Evolutionary conservation across 2,797 vertebrate species (phyloP).

Genomic region (Perodicticus potto): DNA sequence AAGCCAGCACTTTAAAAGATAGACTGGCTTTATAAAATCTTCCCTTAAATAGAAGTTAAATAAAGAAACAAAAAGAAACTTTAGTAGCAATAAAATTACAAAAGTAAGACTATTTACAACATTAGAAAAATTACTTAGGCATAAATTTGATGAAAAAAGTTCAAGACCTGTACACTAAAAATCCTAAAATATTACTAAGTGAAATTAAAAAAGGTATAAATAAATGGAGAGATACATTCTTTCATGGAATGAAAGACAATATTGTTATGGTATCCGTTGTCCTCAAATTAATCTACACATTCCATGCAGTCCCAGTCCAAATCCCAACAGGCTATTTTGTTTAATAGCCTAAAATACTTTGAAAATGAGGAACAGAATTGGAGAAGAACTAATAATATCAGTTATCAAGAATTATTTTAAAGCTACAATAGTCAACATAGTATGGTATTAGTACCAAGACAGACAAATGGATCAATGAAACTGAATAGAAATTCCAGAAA

Average conservation of each 20-base stretch:
- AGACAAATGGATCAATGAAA: background rate
- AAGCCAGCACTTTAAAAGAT: background rate
- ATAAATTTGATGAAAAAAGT: constrained; percentile 40
- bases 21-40: background rate
- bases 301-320: background rate
- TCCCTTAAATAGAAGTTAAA: constrained; percentile 20
- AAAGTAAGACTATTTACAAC: background rate
- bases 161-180: background rate
- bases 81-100: background rate
- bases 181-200: background rate
- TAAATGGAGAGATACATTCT: background rate
- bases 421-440: background rate
- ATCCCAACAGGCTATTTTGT: constrained; percentile 25
- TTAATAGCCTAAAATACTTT: background rate
- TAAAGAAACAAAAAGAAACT: constrained; percentile 28
- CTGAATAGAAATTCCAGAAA: background rate
- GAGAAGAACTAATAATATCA: background rate
- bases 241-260: background rate
- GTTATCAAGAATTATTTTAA: constrained; percentile 41
- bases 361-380: background rate
- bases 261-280: background rate
- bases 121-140: constrained; percentile 7
- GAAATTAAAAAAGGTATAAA: background rate
- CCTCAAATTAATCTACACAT: background rate
- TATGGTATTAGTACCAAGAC: background rate